Evolutionary conservation across 2,113 vertebrate species (phyloP).

Genomic region (Rhadina sibilatrix): DNA sequence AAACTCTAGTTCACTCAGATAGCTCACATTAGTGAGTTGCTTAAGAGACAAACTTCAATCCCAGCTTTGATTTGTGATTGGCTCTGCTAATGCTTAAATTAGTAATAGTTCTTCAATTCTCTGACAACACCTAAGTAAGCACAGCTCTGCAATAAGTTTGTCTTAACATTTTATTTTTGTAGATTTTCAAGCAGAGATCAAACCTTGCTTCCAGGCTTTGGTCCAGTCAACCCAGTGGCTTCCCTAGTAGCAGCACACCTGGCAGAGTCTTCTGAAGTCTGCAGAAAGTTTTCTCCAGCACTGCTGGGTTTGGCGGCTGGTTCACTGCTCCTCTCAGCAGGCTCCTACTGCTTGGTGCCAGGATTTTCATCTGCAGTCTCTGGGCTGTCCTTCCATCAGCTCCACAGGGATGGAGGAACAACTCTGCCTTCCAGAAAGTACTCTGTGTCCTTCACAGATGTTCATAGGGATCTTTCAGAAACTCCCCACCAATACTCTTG

Average conservation of each 20-base stretch:
- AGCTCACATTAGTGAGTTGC: not conserved
- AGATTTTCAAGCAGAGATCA: not conserved
- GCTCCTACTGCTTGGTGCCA: not conserved
- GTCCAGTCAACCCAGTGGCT: constrained; percentile 4
- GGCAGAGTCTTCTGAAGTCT: not conserved
- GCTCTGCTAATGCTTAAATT: not conserved
- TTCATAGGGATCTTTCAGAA: not conserved
- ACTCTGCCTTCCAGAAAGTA: constrained; percentile 4
- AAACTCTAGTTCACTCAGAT: not conserved
- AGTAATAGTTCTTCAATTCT: not conserved
- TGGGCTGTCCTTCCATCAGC: constrained; percentile 14
- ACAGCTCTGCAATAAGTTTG: not conserved
- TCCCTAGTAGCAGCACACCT: constrained; percentile 20
- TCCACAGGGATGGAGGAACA: not conserved
- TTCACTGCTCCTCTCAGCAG: not conserved
- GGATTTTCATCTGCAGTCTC: constrained; percentile 46
- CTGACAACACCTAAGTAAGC: not conserved
- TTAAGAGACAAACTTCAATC: not conserved
- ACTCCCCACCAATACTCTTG: not conserved
- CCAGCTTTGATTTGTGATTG: not conserved
- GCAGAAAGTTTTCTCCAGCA: not conserved
- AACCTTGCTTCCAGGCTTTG: not conserved
- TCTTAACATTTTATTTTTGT: not conserved
- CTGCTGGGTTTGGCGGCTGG: not conserved
- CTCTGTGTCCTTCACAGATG: constrained; percentile 14